phyloP scores from a whole-genome alignment of 2,888 invertebrate genomes.

The Flexamia atlantica region DNA sequence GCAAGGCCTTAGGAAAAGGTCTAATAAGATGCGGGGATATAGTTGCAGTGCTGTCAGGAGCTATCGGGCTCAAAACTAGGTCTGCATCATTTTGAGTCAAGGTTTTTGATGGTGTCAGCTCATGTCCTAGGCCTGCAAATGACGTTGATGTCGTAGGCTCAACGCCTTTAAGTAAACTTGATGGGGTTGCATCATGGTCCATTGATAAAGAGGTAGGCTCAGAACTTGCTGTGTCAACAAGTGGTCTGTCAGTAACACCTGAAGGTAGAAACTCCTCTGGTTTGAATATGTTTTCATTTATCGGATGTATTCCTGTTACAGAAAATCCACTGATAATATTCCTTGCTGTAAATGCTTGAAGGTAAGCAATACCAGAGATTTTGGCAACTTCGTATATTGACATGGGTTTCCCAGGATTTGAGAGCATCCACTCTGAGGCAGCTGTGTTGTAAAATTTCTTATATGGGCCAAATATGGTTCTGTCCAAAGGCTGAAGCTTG shows the following conservation, averaged over 20 bases:
- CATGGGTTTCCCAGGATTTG: slow-evolving; percentile 46
- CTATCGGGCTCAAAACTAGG: too few relatives aligned
- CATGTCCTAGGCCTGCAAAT: too few relatives aligned
- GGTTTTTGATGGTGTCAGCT: too few relatives aligned
- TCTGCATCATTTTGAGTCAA: too few relatives aligned
- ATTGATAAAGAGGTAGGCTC: too few relatives aligned
- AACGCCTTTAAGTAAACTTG: too few relatives aligned
- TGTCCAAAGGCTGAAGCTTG: slow-evolving; percentile 64
- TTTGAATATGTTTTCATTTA: slow-evolving; percentile 22
- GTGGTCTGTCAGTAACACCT: slow-evolving; percentile 45
- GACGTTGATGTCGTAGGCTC: too few relatives aligned
- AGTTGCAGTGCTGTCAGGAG: too few relatives aligned
- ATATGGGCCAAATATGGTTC: slow-evolving; percentile 48
- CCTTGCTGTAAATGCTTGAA: slow-evolving; percentile 10
- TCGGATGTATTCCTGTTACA: slow-evolving; percentile 51
- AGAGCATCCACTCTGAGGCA: slow-evolving; percentile 29
- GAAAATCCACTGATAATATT: slow-evolving; percentile 44
- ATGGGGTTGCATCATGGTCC: too few relatives aligned
- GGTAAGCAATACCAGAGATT: slow-evolving; percentile 22
- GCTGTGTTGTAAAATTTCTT: slow-evolving; percentile 53
- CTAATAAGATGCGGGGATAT: too few relatives aligned
- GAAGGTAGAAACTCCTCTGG: slow-evolving; percentile 41
- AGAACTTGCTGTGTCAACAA: too few relatives aligned
- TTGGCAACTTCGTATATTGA: slow-evolving; percentile 48
- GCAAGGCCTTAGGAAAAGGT: too few relatives aligned